A percentile compares a stretch with the other conserved stretches of the same genome.
These are phyloP conservation scores for Noctua comes DNA, from an alignment of 2,888 invertebrate species.

Conservation along the genomic window DNA sequence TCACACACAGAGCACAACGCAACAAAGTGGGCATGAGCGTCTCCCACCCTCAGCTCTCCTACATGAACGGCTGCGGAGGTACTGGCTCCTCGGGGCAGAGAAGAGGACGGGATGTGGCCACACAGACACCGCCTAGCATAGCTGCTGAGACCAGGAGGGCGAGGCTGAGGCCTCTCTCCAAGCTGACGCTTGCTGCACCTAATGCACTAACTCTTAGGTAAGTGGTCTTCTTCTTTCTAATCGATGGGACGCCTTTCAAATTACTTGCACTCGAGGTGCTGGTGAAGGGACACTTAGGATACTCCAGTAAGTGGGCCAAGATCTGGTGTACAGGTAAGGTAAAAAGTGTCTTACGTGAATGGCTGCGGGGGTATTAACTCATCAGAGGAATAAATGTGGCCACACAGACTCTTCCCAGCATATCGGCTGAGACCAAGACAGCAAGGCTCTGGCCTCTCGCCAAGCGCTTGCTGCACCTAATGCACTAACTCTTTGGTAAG, in stretches of 20 bases:
- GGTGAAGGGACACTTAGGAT: too few relatives aligned
- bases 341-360: too few relatives aligned
- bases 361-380: too few relatives aligned
- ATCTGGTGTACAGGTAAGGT: too few relatives aligned
- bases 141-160: conserved; percentile 91
- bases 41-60: conserved; percentile 91
- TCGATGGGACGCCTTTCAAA: background rate
- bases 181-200: conserved; percentile 81
- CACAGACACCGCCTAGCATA: conserved; percentile 93
- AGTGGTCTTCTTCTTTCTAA: conserved; percentile 19
- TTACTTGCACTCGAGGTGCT: conserved; percentile 77
- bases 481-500: conserved; percentile 84
- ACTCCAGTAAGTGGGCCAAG: too few relatives aligned
- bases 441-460: conserved; percentile 79
- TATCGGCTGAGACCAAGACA: conserved; percentile 91
- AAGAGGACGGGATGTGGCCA: conserved; percentile 91
- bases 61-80: conserved; percentile 89
- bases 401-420: conserved; percentile 93
- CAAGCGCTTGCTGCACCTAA: conserved; percentile 82
- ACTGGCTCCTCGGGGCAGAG: conserved; percentile 72
- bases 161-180: conserved; percentile 78
- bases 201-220: conserved; percentile 86
- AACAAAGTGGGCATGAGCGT: conserved; percentile 90
- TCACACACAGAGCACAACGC: conserved; percentile 84
- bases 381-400: too few relatives aligned